phyloP scores from a whole-genome alignment of 2,113 vertebrate genomes.

The Cacatua alba region DNA sequence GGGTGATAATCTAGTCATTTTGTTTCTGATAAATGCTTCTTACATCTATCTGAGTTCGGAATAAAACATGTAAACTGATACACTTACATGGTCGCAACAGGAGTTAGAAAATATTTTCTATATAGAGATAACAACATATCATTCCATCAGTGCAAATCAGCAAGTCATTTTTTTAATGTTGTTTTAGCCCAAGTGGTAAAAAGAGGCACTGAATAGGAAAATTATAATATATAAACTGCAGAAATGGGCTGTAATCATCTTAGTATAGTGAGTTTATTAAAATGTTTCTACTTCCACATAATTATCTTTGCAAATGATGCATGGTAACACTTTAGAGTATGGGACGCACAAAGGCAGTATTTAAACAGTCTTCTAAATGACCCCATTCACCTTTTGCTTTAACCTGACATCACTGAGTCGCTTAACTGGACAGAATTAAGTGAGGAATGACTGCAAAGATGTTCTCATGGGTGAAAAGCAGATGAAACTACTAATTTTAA shows the following conservation, averaged over 20 bases:
- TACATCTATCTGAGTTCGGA: neutral
- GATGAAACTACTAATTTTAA: slow-evolving; percentile 15
- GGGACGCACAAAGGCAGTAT: neutral
- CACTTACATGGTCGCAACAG: neutral
- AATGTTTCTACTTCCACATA: neutral
- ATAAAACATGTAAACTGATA: neutral
- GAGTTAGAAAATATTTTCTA: neutral
- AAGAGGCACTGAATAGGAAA: neutral
- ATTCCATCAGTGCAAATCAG: neutral
- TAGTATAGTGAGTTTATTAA: neutral
- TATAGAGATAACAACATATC: neutral
- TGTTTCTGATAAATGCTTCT: neutral
- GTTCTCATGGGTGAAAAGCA: slow-evolving; percentile 19
- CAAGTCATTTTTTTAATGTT: neutral
- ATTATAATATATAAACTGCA: neutral
- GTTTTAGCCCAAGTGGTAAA: neutral
- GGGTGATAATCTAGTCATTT: neutral
- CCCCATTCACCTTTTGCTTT: neutral
- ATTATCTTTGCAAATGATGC: neutral
- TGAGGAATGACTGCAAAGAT: neutral
- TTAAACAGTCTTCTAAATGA: neutral
- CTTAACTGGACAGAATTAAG: slow-evolving; percentile 13
- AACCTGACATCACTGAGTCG: neutral
- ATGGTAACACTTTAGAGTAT: neutral
- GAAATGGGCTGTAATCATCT: neutral